These are phyloP conservation scores for Drosophila basisetae DNA, from an alignment of 2,888 invertebrate genomes.

Conservation along the genomic window DNA sequence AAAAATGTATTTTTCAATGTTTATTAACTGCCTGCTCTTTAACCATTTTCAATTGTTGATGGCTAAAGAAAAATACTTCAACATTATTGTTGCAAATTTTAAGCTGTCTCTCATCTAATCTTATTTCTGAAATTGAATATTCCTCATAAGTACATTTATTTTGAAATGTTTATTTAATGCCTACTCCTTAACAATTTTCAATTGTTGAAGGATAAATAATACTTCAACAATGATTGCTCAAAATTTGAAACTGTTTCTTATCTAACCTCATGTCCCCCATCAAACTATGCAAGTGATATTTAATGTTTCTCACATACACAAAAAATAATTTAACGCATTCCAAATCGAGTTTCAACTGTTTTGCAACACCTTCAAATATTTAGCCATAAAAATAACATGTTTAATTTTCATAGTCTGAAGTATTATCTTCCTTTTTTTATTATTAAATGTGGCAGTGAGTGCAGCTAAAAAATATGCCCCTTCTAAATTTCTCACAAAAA, in stretches of 20 bases:
- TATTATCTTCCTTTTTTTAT: not conserved
- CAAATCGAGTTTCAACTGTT: not conserved
- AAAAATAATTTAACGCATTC: not conserved
- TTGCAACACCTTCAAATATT: conserved; percentile 23
- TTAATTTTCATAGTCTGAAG: not conserved
- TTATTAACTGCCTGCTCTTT: not conserved
- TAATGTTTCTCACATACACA: not conserved
- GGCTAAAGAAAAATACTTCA: too few relatives aligned
- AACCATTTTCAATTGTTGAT: too few relatives aligned
- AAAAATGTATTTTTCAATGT: not conserved
- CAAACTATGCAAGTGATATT: not conserved
- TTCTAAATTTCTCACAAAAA: conserved; percentile 44
- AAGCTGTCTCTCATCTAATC: not conserved
- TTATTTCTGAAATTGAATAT: not conserved
- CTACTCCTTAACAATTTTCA: not conserved
- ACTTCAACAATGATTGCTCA: not conserved
- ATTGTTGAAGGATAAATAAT: not conserved
- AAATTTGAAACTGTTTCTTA: not conserved
- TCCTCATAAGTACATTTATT: not conserved
- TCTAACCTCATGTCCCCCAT: not conserved
- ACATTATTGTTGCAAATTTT: not conserved
- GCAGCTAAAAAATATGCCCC: conserved; percentile 30
- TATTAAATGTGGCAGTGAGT: conserved; percentile 17
- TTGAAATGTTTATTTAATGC: not conserved
- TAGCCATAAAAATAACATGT: conserved; percentile 16